Conservation (phyloP, 2,797 vertebrate genomes). For the Kryptopterus vitreolus region DNA sequence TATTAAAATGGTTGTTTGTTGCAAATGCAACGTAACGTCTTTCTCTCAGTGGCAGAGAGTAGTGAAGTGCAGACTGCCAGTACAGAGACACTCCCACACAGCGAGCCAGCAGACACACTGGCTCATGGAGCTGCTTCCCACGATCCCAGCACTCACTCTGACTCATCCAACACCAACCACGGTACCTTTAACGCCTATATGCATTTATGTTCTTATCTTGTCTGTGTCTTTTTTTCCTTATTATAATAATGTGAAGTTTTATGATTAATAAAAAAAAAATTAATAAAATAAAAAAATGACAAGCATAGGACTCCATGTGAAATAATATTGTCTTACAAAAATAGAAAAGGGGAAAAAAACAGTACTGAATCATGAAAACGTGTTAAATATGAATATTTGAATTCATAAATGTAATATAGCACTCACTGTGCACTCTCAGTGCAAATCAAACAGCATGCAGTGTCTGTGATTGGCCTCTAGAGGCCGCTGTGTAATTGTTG, state of each 20-base stretch:
- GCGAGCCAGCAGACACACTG: conserved; percentile 32
- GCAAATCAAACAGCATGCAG: too few species aligned
- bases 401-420: too few species aligned
- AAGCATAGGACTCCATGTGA: background rate
- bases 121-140: conserved; percentile 48
- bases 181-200: conserved; percentile 57
- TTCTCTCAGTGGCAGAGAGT: conserved; percentile 52
- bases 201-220: background rate
- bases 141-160: conserved; percentile 57
- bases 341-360: too few species aligned
- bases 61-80: conserved; percentile 62
- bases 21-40: background rate
- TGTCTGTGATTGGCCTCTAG: too few species aligned
- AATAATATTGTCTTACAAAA: too few species aligned
- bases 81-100: conserved; percentile 33
- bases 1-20: background rate
- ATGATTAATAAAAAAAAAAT: background rate
- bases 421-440: too few species aligned
- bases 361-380: too few species aligned
- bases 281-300: too few species aligned
- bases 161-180: conserved; percentile 53
- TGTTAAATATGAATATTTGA: too few species aligned
- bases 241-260: background rate
- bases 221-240: background rate
- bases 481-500: too few species aligned